Conservation (phyloP, 2,797 vertebrate genomes). For the Intellagama lesueurii region DNA sequence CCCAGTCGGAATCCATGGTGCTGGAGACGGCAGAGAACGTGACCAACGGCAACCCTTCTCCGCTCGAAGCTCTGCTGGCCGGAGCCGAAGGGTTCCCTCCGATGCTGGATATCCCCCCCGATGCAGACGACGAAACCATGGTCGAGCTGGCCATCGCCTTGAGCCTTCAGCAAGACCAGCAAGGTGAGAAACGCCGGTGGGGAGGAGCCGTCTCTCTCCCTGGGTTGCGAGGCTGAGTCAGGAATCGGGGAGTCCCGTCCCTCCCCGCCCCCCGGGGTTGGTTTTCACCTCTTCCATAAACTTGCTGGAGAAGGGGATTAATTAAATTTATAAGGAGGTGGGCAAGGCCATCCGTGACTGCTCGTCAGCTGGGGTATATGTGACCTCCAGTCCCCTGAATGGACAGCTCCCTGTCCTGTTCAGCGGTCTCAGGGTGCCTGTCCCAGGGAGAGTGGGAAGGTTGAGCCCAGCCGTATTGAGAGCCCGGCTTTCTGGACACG, state of each 20-base stretch:
- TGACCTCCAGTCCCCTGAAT: background rate
- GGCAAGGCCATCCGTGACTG: background rate
- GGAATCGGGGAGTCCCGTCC: too few species aligned
- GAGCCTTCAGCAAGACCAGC: constrained; percentile 97
- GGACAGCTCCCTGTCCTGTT: background rate
- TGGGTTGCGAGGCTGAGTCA: too few species aligned
- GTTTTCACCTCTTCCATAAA: too few species aligned
- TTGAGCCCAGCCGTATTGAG: too few species aligned
- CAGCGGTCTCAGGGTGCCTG: too few species aligned
- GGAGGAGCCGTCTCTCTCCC: background rate
- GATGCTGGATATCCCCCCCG: constrained; percentile 98
- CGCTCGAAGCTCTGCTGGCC: constrained; percentile 95
- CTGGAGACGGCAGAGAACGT: constrained; percentile 95
- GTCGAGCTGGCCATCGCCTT: constrained; percentile 97
- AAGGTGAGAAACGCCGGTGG: constrained; percentile 81
- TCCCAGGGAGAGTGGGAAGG: too few species aligned
- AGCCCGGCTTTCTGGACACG: background rate
- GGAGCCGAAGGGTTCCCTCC: constrained; percentile 98
- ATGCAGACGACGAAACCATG: constrained; percentile 99
- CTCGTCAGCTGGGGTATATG: too few species aligned
- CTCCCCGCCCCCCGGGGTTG: too few species aligned
- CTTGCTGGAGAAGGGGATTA: too few species aligned
- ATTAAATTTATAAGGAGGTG: too few species aligned
- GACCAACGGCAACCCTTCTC: constrained; percentile 97
- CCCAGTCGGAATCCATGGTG: constrained; percentile 97